Base-by-base conservation (phyloP, 1,140 invertebrate genomes). In the Drosophila truncata region DNA sequence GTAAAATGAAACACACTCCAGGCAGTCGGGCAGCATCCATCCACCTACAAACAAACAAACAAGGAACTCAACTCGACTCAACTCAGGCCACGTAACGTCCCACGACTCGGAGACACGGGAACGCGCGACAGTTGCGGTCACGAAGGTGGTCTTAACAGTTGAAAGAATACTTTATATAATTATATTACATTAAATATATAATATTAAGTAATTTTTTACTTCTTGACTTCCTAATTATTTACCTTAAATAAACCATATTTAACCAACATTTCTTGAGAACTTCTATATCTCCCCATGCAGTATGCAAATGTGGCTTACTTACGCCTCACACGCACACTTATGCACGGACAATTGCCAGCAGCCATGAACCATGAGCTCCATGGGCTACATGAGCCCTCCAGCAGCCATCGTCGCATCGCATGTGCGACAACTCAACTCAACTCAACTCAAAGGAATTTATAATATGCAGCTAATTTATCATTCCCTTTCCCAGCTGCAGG, bases 371-470 rank as follows among this genome's bases (percentile, higher is more conserved):
- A 74, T 74, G 70, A 76, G 52, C 70, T 37, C 61, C 61, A 58
- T 73, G 70, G 75, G 52, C 52, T 31, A 54, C 61, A 69, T 44
- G 61, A 50, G 60, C 42, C 74, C 39, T 41, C 74, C 37, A 39
- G 62, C 62, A 52, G 62, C 55, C 74, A 67, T 62, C 57, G 67
- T 62, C 37, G 67, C 31, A 59, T 59, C 77, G 75, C 63, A 78
- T 66, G 64, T 72, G 77, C 64, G 61, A 73, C 62, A 80, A 71
- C 77, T 75, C 73, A 78, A 73, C 84, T 75, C 73, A 78, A 73
- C 84, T 88, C 84, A 88, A 74, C 84, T 88, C 84, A 88, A 88
- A 88, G 78, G 84, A 88, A 88, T 88, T 84, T 88, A 88, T 88
- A 88, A 88, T 88, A 88, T 81, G 69, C 64, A 90, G 78, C 80